Conservation (phyloP, 2,113 vertebrate species). For the Speoplatyrhinus poulsoni region DNA sequence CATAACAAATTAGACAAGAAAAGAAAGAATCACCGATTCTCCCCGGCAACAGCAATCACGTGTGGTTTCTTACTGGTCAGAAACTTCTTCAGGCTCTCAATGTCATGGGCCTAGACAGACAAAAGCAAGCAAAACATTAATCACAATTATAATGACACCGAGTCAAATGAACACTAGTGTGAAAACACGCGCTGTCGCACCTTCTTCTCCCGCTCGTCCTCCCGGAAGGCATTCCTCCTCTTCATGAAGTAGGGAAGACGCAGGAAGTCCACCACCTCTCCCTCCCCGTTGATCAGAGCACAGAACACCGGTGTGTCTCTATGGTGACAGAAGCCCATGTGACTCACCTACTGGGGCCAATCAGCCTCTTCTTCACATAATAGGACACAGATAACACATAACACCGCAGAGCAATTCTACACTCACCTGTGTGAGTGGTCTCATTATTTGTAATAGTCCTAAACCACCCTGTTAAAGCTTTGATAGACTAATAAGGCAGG, state of each 20-base stretch:
- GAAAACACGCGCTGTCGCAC: constrained; percentile 58
- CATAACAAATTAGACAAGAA: not conserved
- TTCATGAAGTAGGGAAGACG: constrained; percentile 95
- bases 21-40: constrained; percentile 83
- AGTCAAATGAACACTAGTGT: not conserved
- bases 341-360: not conserved
- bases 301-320: constrained; percentile 98
- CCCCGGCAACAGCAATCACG: constrained; percentile 90
- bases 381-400: no score
- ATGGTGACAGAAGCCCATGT: constrained; percentile 21
- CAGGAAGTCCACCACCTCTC: constrained; percentile 95
- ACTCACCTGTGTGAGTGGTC: no score
- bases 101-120: constrained; percentile 83
- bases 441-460: no score
- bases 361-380: not conserved
- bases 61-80: constrained; percentile 95
- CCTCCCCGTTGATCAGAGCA: constrained; percentile 92
- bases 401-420: no score
- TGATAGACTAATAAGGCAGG: no score
- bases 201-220: constrained; percentile 96
- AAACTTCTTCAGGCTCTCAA: constrained; percentile 95
- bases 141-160: not conserved
- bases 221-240: constrained; percentile 92
- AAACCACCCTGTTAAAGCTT: no score
- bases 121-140: not conserved